Conservation (phyloP, 2,888 invertebrate genomes). For the Drosophila phalerata region DNA sequence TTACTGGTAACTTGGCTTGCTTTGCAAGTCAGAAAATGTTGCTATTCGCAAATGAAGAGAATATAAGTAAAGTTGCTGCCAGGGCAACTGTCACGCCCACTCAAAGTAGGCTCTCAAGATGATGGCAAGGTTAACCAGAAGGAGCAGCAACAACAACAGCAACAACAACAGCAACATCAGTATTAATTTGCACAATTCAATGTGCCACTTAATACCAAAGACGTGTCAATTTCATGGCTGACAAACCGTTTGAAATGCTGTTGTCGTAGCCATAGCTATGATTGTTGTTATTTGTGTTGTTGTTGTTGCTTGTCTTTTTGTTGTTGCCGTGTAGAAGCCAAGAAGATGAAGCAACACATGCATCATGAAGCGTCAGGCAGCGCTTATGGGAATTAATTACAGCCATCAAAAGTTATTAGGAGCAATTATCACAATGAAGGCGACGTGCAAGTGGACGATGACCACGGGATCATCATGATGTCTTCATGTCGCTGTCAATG, state of each 20-base stretch:
- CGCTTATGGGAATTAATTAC: conserved; percentile 79
- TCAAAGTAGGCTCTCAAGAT: conserved; percentile 9
- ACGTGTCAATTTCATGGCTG: conserved; percentile 81
- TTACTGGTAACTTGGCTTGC: not conserved
- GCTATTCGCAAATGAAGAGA: not conserved
- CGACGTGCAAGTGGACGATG: conserved; percentile 47
- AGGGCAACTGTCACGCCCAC: conserved; percentile 23
- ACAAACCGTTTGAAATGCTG: conserved; percentile 64
- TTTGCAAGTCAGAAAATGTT: conserved; percentile 17
- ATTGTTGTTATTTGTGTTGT: conserved; percentile 31
- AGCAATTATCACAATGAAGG: conserved; percentile 77
- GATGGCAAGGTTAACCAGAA: conserved; percentile 4
- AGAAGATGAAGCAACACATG: conserved; percentile 33
- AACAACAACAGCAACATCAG: conserved; percentile 35
- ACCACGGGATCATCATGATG: conserved; percentile 16
- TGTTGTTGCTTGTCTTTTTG: conserved; percentile 18
- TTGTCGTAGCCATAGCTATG: conserved; percentile 23
- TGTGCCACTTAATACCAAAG: conserved; percentile 79
- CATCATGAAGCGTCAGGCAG: conserved; percentile 45
- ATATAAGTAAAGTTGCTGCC: conserved; percentile 10
- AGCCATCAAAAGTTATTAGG: conserved; percentile 81
- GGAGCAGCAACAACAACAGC: conserved; percentile 7
- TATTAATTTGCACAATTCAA: conserved; percentile 80
- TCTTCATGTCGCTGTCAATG: conserved; percentile 18
- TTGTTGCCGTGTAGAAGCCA: not conserved